Base-by-base conservation (phyloP, 2,113 vertebrate genomes). In the Spea multiplicata region DNA sequence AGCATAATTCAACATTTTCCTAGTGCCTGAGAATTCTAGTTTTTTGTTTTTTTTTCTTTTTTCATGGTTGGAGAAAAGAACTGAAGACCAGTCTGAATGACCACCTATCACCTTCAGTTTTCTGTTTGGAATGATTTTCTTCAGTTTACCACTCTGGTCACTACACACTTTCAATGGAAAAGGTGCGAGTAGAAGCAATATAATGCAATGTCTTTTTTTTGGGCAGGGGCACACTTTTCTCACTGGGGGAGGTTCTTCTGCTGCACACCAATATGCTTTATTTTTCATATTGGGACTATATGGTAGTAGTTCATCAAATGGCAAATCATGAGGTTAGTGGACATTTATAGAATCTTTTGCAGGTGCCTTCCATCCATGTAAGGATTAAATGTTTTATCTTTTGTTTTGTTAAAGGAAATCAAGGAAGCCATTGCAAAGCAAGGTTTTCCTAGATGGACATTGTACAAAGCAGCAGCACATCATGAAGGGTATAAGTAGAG, bases 1-100 rank as follows among this genome's bases (percentile, higher is more conserved):
- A 85, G 94, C 97, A 74, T 99, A 91, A 93, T 80, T 76, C 8
- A 83, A 80, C 0, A 0, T 68, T 30, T 30, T 30, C 30, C 30
- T 30, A 30, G 30, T 30, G 30, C 30, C 30, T 30, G 30, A 30
- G 30, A 30, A 85, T 81, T 81, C 82, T 73, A 73, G 59, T 66
- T 17, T 9, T 69, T 69, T 49, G 8, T 57, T n/a, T n/a, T 53
- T 47, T 45, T 44, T 73, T 65, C 64, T 66, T 57, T 59, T 71
- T 30, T 71, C 30, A 12, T 73, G 71, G 66, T 45, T 49, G 49
- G 61, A 8, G 52, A 68, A 74, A 68, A 13, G 55, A 59, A 10
- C 16, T n/a, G 44, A 79, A 67, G 65, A 68, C 52, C 16, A 17
- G 47, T 80, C 50, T 66, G 62, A 71, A 73, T 66, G 62, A 16